Evolutionary conservation across 2,113 vertebrate genomes (phyloP).

Genomic region (Dipodomys merriami): DNA sequence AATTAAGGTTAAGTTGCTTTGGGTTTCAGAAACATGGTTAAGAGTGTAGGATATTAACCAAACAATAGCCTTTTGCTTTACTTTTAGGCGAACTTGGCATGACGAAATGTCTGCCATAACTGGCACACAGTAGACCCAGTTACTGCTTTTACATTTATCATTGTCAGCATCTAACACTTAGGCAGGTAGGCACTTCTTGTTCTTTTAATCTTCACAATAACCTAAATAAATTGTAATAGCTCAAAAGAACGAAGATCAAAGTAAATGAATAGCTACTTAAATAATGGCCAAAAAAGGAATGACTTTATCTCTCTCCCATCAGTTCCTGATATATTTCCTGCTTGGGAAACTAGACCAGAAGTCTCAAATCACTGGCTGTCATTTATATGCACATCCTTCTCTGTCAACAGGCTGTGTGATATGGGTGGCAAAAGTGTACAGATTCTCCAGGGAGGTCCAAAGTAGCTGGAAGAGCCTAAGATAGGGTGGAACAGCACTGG

Average conservation of each 20-base stretch:
- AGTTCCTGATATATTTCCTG: neutral
- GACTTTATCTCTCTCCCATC: neutral
- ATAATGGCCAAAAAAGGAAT: neutral
- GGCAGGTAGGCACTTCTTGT: neutral
- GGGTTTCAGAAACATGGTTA: constrained; percentile 53
- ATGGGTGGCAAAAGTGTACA: too few relatives aligned
- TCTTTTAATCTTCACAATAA: constrained; percentile 30
- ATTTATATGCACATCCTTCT: constrained; percentile 25
- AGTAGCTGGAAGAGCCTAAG: neutral
- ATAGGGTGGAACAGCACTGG: neutral
- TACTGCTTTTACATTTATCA: neutral
- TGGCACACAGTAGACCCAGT: neutral
- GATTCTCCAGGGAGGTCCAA: neutral
- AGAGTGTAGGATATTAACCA: constrained; percentile 35
- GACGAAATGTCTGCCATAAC: neutral
- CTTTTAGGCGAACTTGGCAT: neutral
- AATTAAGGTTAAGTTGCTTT: constrained; percentile 51
- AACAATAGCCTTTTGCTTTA: constrained; percentile 6
- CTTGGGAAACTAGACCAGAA: constrained; percentile 9
- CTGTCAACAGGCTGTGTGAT: neutral
- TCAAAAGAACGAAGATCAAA: constrained; percentile 43
- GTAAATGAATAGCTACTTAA: neutral
- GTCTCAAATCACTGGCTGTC: neutral
- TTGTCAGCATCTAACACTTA: neutral
- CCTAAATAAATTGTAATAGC: neutral